Evolutionary conservation across 2,797 vertebrate genomes (phyloP).

Genomic region (Harpagifer antarcticus): DNA sequence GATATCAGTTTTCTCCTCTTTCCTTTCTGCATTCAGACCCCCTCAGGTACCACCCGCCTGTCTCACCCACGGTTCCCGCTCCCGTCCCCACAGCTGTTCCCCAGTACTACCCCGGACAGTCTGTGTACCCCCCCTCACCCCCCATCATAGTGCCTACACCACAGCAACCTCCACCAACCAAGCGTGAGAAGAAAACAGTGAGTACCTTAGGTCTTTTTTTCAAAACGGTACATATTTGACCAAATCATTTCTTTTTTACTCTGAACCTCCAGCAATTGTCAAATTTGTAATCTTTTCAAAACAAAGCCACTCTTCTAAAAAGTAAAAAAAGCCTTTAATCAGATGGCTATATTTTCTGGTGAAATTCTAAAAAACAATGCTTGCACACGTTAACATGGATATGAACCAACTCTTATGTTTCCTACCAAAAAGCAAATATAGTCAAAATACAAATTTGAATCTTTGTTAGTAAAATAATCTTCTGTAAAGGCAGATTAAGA

Average conservation of each 20-base stretch:
- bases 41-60: constrained; percentile 80
- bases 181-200: constrained; percentile 98
- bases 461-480: background rate
- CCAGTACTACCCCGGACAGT: constrained; percentile 93
- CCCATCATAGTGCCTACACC: constrained; percentile 99
- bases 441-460: background rate
- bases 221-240: too few species aligned
- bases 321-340: too few species aligned
- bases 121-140: constrained; percentile 92
- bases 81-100: constrained; percentile 86
- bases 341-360: too few species aligned
- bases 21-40: constrained; percentile 66
- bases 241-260: background rate
- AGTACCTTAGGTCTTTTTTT: constrained; percentile 67
- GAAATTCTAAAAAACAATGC: too few species aligned
- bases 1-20: constrained; percentile 31
- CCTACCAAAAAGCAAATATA: too few species aligned
- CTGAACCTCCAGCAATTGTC: background rate
- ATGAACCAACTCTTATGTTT: too few species aligned
- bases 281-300: background rate
- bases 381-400: too few species aligned
- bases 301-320: too few species aligned
- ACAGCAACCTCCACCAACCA: constrained; percentile 93
- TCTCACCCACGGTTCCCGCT: constrained; percentile 77
- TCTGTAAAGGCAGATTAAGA: background rate